phyloP scores from a whole-genome alignment of 1,140 invertebrate species.

The Drosophila persimilis region DNA sequence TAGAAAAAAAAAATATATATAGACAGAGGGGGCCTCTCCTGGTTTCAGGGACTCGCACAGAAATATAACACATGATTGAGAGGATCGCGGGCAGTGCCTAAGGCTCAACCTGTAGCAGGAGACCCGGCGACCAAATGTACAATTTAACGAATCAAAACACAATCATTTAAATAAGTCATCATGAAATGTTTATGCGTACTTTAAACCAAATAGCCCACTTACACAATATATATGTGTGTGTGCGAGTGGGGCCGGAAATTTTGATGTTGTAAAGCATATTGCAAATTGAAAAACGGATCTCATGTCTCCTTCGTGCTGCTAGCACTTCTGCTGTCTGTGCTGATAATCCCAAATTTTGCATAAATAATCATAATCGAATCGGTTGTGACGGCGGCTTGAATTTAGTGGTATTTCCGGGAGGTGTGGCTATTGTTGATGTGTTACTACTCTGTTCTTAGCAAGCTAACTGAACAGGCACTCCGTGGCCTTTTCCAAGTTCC shows the following conservation, averaged over 20 bases:
- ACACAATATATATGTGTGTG: not conserved
- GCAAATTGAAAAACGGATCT: too few relatives aligned
- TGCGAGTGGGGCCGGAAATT: not conserved
- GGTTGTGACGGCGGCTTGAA: not conserved
- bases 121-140: slow-evolving; percentile 29
- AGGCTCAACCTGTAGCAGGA: slow-evolving; percentile 59
- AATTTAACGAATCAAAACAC: slow-evolving; percentile 4
- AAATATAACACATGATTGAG: slow-evolving; percentile 34
- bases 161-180: not conserved
- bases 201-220: too few relatives aligned
- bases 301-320: not conserved
- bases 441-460: slow-evolving; percentile 9
- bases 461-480: slow-evolving; percentile 94
- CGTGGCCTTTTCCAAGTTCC: slow-evolving; percentile 94
- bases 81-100: slow-evolving; percentile 19
- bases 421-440: slow-evolving; percentile 10
- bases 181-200: not conserved
- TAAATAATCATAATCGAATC: slow-evolving; percentile 9
- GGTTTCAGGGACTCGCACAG: slow-evolving; percentile 18
- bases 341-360: slow-evolving; percentile 34
- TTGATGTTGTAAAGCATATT: too few relatives aligned
- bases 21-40: too few relatives aligned
- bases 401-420: slow-evolving; percentile 20
- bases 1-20: slow-evolving; percentile 11
- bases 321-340: not conserved